These are phyloP conservation scores for Eufriesea mexicana DNA, from an alignment of 1,140 invertebrate species.

Conservation along the genomic window DNA sequence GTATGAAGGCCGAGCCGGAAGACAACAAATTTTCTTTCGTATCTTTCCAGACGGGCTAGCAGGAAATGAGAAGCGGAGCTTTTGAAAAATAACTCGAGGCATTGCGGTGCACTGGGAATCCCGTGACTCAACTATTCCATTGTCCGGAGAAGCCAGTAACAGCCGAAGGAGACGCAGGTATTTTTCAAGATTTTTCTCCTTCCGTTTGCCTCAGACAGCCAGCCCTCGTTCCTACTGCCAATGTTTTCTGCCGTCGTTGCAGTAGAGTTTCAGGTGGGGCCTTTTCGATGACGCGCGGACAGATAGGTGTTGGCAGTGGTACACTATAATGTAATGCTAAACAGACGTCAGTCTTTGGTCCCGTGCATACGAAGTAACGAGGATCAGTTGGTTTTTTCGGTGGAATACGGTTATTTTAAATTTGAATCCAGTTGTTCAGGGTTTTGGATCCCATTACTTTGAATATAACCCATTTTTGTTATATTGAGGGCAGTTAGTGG, in stretches of 20 bases:
- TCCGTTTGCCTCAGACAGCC: background rate
- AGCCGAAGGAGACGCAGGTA: constrained; percentile 30
- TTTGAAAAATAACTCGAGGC: constrained; percentile 63
- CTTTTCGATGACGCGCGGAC: too few relatives aligned
- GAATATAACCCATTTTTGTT: too few relatives aligned
- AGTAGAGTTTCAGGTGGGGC: too few relatives aligned
- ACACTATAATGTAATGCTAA: too few relatives aligned
- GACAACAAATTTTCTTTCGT: constrained; percentile 74
- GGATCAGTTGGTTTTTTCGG: too few relatives aligned
- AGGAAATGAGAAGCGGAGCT: constrained; percentile 36
- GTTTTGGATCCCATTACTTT: too few relatives aligned
- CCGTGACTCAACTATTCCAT: constrained; percentile 55
- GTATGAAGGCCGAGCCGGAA: constrained; percentile 64
- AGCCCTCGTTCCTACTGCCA: background rate
- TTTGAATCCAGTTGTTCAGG: too few relatives aligned
- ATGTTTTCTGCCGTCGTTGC: background rate
- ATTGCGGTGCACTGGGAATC: constrained; percentile 40
- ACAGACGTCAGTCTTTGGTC: too few relatives aligned
- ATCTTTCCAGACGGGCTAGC: constrained; percentile 32
- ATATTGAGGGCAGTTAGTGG: too few relatives aligned
- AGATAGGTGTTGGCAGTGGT: too few relatives aligned
- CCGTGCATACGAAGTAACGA: too few relatives aligned
- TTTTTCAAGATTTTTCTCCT: constrained; percentile 31
- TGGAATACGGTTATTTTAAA: too few relatives aligned
- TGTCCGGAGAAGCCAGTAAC: constrained; percentile 40